Percentiles rank a stretch among this genome's conserved stretches.
These are phyloP conservation scores for Syngnathoides biaculeatus DNA, from an alignment of 2,113 vertebrate species.

Conservation along the genomic window DNA sequence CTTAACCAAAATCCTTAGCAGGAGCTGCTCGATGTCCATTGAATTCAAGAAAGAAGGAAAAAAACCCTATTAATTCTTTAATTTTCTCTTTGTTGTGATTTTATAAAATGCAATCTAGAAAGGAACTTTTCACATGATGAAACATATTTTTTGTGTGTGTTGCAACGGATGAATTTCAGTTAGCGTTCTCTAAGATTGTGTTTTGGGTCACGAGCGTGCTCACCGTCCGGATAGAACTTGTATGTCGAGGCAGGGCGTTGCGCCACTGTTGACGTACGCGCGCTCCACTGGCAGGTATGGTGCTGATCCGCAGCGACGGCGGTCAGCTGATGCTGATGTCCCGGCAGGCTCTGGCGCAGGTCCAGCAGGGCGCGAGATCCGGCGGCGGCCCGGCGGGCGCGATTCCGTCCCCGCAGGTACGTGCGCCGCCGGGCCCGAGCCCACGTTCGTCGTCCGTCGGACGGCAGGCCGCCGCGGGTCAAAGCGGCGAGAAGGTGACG, in stretches of 20 bases:
- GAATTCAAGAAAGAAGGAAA: no score
- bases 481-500: constrained; percentile 66
- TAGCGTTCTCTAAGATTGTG: no score
- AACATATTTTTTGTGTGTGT: no score
- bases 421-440: background rate
- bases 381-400: constrained; percentile 58
- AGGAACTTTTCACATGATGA: no score
- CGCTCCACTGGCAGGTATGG: constrained; percentile 73
- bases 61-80: no score
- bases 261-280: background rate
- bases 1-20: no score
- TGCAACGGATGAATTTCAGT: no score
- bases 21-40: no score
- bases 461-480: constrained; percentile 69
- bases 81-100: no score
- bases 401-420: constrained; percentile 77
- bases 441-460: background rate
- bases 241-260: background rate
- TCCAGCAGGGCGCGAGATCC: constrained; percentile 66
- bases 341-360: constrained; percentile 81
- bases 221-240: no score
- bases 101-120: no score
- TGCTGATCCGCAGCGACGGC: constrained; percentile 88
- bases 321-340: constrained; percentile 93
- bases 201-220: no score